phyloP scores from a whole-genome alignment of 2,888 invertebrate genomes.

The Stenotaenia linearis region DNA sequence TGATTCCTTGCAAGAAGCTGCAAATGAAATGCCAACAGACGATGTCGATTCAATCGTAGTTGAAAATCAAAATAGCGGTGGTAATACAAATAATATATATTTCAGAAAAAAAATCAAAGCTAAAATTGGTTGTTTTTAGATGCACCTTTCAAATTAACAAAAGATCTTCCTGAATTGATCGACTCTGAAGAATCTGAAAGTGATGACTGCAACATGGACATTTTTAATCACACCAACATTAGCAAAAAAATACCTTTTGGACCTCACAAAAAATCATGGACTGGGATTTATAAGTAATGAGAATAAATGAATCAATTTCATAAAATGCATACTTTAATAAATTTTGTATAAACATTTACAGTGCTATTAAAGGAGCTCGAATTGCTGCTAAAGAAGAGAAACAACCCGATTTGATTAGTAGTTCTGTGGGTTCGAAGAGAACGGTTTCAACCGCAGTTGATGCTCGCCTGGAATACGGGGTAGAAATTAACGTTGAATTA shows the following conservation, averaged over 20 bases:
- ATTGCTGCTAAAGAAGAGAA: conserved; percentile 8
- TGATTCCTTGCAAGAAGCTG: conserved; percentile 26
- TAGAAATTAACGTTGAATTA: conserved; percentile 71
- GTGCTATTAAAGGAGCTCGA: conserved; percentile 24
- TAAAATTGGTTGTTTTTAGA: background rate
- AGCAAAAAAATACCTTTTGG: conserved; percentile 27
- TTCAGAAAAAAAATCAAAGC: background rate
- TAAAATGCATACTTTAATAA: too few species aligned
- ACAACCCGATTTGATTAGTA: background rate
- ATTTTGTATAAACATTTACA: too few species aligned
- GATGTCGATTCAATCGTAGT: conserved; percentile 10
- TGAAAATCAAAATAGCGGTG: background rate
- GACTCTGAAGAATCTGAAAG: conserved; percentile 31
- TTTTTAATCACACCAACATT: background rate
- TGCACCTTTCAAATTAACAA: background rate
- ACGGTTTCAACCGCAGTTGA: conserved; percentile 60
- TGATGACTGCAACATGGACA: conserved; percentile 30
- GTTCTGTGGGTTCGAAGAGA: conserved; percentile 38
- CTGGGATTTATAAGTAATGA: conserved; percentile 29
- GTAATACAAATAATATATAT: background rate
- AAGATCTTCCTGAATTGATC: conserved; percentile 19
- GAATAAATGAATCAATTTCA: too few species aligned
- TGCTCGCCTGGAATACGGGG: conserved; percentile 69
- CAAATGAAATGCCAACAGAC: background rate
- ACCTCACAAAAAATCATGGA: conserved; percentile 30